phyloP scores from a whole-genome alignment of 2,797 vertebrate genomes.

The Florisuga fusca region DNA sequence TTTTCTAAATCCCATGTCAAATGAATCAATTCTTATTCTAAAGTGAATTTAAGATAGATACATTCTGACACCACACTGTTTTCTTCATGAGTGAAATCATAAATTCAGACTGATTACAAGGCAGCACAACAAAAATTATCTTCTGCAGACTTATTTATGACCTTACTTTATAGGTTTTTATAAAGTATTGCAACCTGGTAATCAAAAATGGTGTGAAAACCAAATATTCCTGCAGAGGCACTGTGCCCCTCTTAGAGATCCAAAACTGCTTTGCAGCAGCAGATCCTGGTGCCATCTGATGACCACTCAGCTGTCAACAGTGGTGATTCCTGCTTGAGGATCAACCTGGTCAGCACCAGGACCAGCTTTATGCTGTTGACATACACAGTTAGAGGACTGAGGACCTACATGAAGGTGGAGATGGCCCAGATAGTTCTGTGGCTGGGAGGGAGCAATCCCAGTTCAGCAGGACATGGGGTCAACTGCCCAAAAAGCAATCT shows the following conservation, averaged over 20 bases:
- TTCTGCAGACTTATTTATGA: background rate
- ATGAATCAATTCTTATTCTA: background rate
- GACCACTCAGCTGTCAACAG: background rate
- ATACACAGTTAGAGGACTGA: background rate
- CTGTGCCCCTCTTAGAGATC: background rate
- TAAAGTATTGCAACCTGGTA: background rate
- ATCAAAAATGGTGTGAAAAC: background rate
- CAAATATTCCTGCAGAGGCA: background rate
- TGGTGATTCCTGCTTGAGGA: background rate
- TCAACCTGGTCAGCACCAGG: background rate
- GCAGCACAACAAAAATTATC: background rate
- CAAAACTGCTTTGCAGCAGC: background rate
- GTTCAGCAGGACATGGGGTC: background rate
- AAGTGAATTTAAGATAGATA: conserved; percentile 10
- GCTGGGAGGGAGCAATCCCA: background rate
- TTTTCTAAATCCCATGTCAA: conserved; percentile 3
- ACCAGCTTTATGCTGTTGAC: background rate
- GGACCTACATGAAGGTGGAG: background rate
- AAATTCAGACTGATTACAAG: background rate
- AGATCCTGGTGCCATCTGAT: background rate
- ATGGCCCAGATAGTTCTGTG: background rate
- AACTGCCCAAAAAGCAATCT: background rate
- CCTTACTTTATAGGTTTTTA: background rate
- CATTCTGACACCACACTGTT: background rate
- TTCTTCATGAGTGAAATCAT: background rate